Percentiles rank a stretch among this genome's conserved stretches.
These are phyloP conservation scores for Onychostruthus taczanowskii DNA, from an alignment of 2,113 vertebrate genomes.

Conservation along the genomic window DNA sequence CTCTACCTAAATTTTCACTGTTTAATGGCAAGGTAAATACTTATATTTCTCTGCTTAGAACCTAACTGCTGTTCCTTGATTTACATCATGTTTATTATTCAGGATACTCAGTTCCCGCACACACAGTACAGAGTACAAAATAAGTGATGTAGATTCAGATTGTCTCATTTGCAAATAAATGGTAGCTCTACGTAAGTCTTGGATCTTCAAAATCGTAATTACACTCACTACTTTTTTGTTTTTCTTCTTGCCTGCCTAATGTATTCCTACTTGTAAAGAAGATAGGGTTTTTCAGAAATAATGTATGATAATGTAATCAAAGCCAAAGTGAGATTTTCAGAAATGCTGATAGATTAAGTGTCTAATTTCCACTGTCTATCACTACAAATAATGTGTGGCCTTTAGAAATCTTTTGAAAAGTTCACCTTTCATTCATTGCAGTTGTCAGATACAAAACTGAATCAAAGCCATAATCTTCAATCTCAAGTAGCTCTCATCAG, in stretches of 20 bases:
- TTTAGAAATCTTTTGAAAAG: background rate
- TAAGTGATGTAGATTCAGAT: background rate
- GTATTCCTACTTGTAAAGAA: background rate
- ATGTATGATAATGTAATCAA: background rate
- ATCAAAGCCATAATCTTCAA: background rate
- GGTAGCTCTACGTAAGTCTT: background rate
- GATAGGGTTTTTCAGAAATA: background rate
- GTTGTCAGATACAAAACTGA: background rate
- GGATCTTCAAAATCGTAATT: background rate
- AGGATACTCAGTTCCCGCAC: background rate
- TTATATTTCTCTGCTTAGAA: background rate
- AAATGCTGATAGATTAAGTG: background rate
- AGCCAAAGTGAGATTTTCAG: background rate
- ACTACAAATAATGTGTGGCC: background rate
- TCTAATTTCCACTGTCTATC: background rate
- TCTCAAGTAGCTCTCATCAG: background rate
- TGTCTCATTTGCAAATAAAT: conserved; percentile 12
- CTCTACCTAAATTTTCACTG: background rate
- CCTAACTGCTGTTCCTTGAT: background rate
- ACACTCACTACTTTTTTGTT: background rate
- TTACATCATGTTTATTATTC: background rate
- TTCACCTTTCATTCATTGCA: background rate
- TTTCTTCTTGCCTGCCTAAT: background rate
- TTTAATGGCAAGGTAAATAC: background rate
- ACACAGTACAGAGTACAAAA: background rate